Percentiles rank a stretch among this genome's conserved stretches.
Evolutionary conservation across 2,797 vertebrate species (phyloP).

Genomic region (Cichlasoma orientale): DNA sequence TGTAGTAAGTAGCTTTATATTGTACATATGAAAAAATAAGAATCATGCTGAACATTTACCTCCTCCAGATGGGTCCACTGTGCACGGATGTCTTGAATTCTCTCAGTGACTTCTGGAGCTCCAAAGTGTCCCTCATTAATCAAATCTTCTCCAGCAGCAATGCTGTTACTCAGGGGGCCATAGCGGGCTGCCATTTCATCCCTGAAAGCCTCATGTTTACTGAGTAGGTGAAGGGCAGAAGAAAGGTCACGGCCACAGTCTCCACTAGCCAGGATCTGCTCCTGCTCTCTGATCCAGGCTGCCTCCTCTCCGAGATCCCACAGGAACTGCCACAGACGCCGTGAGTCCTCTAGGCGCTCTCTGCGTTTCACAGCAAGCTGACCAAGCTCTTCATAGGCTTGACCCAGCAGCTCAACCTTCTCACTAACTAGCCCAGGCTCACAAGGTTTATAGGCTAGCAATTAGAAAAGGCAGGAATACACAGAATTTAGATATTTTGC

Average conservation of each 20-base stretch:
- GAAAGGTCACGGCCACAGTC: slow-evolving; percentile 92
- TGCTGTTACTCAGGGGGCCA: slow-evolving; percentile 86
- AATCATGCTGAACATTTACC: slow-evolving; percentile 59
- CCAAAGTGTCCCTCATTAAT: slow-evolving; percentile 87
- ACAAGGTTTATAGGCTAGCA: slow-evolving; percentile 90
- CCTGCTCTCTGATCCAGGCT: slow-evolving; percentile 95
- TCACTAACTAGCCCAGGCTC: slow-evolving; percentile 89
- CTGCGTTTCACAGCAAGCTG: slow-evolving; percentile 81
- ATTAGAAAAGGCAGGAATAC: slow-evolving; percentile 12
- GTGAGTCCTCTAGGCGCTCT: slow-evolving; percentile 87
- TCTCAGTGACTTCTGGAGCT: slow-evolving; percentile 81
- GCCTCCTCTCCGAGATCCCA: slow-evolving; percentile 94
- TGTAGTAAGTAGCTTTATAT: background rate
- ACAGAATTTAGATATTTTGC: background rate
- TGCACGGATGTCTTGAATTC: slow-evolving; percentile 80
- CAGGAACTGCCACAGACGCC: slow-evolving; percentile 91
- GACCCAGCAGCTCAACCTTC: slow-evolving; percentile 85
- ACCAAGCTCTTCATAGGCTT: slow-evolving; percentile 86
- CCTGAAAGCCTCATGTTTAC: slow-evolving; percentile 90
- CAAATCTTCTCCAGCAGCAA: slow-evolving; percentile 85
- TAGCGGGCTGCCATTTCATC: slow-evolving; percentile 92
- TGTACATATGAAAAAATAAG: background rate
- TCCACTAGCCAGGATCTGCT: slow-evolving; percentile 88
- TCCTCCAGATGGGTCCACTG: slow-evolving; percentile 86
- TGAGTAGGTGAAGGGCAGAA: slow-evolving; percentile 88